Evolutionary conservation across 2,888 invertebrate genomes (phyloP).

Genomic region (Autographa pulchrina): DNA sequence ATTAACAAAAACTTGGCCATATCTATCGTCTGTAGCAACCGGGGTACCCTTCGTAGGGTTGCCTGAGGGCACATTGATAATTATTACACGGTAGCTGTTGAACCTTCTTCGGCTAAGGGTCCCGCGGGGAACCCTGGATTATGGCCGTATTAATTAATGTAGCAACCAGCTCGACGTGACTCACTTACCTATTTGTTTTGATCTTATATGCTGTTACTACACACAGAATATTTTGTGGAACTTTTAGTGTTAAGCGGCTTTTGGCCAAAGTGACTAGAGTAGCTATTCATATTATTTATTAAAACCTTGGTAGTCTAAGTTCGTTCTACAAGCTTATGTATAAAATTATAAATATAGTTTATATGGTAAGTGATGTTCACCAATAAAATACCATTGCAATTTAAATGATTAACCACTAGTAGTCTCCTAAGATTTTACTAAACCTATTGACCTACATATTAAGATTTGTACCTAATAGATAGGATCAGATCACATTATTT

Average conservation of each 20-base stretch:
- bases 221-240: not conserved
- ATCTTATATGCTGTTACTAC: conserved; percentile 14
- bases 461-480: too few relatives aligned
- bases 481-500: not conserved
- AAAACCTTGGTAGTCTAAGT: too few relatives aligned
- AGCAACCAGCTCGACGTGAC: conserved; percentile 75
- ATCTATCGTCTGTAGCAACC: conserved; percentile 22
- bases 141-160: conserved; percentile 81
- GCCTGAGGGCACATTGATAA: conserved; percentile 87
- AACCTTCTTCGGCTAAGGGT: conserved; percentile 75
- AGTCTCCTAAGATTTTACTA: too few relatives aligned
- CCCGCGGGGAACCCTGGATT: conserved; percentile 73
- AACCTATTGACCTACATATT: too few relatives aligned
- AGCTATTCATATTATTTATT: too few relatives aligned
- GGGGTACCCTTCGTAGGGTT: conserved; percentile 44
- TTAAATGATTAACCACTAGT: too few relatives aligned
- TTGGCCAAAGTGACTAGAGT: too few relatives aligned
- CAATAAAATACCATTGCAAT: too few relatives aligned
- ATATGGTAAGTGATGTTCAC: too few relatives aligned
- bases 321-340: too few relatives aligned
- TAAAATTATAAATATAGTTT: too few relatives aligned
- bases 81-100: conserved; percentile 81
- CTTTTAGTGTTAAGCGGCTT: not conserved
- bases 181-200: conserved; percentile 69
- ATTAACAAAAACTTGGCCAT: conserved; percentile 2